Base-by-base conservation (phyloP, 2,113 vertebrate genomes). In the Sander lucioperca region DNA sequence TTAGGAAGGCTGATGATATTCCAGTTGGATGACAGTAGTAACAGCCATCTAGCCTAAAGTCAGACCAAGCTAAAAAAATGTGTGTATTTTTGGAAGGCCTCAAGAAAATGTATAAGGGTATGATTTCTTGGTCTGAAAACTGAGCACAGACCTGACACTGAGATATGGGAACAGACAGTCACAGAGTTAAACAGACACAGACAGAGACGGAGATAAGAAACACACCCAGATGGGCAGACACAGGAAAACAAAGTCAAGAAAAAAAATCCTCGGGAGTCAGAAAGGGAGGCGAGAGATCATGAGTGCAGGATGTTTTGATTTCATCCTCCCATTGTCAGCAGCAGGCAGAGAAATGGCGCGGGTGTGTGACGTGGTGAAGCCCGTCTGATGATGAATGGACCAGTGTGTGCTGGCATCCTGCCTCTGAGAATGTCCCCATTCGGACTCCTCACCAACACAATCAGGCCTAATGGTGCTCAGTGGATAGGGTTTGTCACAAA, bases 261-360 rank as follows among this genome's bases (percentile, higher is more conserved):
- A 25, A 33, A 66, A 75, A 74, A 33, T 59, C 19, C 53, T 21
- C 10, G 39, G 2, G 27, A 80, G 47, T 51, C 57, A 43, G 45
- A 77, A 43, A 64, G 51, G 54, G 39, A 51, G 76, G 67, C 13
- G 6, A 53, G 59, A 73, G 74, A 80, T 59, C 51, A 56, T 72
- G 66, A 83, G 73, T 23, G 51, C 86, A 86, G 86, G 86, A 84
- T 88, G 82, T 88, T 89, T 88, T 88, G 69, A 82, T 88, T 88
- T 88, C 70, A 67, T 91, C 84, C 83, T 91, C 66, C 67, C 63
- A 30, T 86, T 86, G 86, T 88, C 81, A 84, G 84, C 79, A 59
- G 65, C 65, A 63, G 62, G 69, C 77, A 39, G 50, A 88, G 80
- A 81, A 70, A 82, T 57, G 76, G 45, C 4, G 25, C 51, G 27